Conservation (phyloP, 2,888 invertebrate species). For the Rapana venosa region DNA sequence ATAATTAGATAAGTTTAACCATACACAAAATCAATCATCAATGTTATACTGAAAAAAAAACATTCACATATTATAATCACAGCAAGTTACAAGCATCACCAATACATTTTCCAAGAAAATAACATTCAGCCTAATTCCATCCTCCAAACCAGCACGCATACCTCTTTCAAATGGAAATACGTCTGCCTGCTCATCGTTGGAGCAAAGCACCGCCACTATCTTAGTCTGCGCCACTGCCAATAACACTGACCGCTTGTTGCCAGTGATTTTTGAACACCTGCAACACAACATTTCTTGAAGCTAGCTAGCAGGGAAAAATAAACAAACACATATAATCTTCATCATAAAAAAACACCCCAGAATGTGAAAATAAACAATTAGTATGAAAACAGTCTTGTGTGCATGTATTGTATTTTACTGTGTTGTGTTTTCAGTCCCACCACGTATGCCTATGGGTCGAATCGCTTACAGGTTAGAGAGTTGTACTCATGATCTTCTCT, state of each 20-base stretch:
- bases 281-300: background rate
- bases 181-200: conserved; percentile 89
- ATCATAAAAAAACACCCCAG: background rate
- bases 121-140: background rate
- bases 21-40: too few species aligned
- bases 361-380: too few species aligned
- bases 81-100: too few species aligned
- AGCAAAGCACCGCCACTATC: conserved; percentile 44
- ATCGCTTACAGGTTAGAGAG: too few species aligned
- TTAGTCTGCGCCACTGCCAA: conserved; percentile 78
- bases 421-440: too few species aligned
- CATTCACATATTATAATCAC: too few species aligned
- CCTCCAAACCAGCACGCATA: conserved; percentile 75
- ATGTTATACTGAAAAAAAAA: too few species aligned
- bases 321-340: background rate
- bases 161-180: conserved; percentile 90
- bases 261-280: conserved; percentile 93
- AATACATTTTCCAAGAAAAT: conserved; percentile 73
- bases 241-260: conserved; percentile 90
- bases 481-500: too few species aligned
- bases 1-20: too few species aligned
- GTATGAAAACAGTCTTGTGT: too few species aligned
- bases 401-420: too few species aligned
- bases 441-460: too few species aligned
- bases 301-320: background rate